Base-by-base conservation (phyloP, 2,113 vertebrate species). In the Labeo catla region DNA sequence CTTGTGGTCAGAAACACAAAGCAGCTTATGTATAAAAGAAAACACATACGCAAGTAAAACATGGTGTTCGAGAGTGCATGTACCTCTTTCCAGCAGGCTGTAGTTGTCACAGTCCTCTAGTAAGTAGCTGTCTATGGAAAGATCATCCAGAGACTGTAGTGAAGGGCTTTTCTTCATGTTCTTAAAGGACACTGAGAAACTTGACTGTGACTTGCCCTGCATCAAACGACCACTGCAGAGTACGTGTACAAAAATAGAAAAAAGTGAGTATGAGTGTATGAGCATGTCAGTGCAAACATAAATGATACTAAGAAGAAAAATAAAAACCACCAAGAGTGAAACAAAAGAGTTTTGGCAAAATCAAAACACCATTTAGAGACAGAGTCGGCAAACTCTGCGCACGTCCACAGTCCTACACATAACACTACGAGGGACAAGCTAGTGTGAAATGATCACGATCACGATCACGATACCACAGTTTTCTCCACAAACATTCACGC, bases 141-240 rank as follows among this genome's bases (percentile, higher is more conserved):
- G 92, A 89, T 96, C 96, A 88, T 98, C 98, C 94, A 99, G 86
- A 16, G 98, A 99, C 88, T 96, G 95, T 83, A 99, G 96, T 9
- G 98, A 99, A 0, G 98, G 95, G 86, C 97, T 99, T 94, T 96
- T 97, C 93, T 97, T 97, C 96, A 98, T 95, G 90, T 95, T 97
- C 95, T 98, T 99, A 54, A 95, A 97, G 87, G 97, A 96, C 93
- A 97, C 96, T 12, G 93, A 94, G 92, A 96, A 96, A 76, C 94
- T 96, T 92, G 96, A 95, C n/a, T 94, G 96, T 85, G 95, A 97
- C 84, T 95, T 96, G 86, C 99, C 98, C 89, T 96, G 97, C 89
- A 95, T 95, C 93, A 97, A 90, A 83, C 96, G 97, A 88, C 95
- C 96, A 92, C 98, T 99, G 86, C 10, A 87, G 68, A 73, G 68